Evolutionary conservation across 2,113 vertebrate genomes (phyloP).

Genomic region (Cryptotis parvus): DNA sequence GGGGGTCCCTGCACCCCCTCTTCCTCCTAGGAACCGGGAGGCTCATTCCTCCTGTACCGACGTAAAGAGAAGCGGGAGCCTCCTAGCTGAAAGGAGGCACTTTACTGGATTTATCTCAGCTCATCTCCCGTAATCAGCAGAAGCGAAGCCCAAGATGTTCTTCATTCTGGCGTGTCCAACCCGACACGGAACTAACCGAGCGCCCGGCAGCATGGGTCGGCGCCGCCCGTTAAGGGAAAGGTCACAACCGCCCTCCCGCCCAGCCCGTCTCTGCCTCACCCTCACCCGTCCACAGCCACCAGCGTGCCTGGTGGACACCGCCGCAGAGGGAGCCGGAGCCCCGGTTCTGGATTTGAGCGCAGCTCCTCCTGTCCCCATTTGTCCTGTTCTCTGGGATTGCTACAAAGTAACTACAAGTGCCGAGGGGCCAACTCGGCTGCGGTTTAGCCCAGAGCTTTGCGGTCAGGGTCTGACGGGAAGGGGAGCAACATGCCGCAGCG

Average conservation of each 20-base stretch:
- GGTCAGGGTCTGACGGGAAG: too few species aligned
- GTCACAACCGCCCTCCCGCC: constrained; percentile 89
- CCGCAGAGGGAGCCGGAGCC: constrained; percentile 81
- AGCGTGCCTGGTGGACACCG: constrained; percentile 78
- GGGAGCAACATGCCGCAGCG: too few species aligned
- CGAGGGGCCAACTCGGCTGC: constrained; percentile 54
- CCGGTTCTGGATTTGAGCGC: constrained; percentile 82
- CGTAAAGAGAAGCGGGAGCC: background rate
- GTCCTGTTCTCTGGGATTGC: constrained; percentile 69
- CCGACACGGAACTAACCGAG: constrained; percentile 90
- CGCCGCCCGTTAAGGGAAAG: constrained; percentile 89
- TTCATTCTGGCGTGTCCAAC: constrained; percentile 78
- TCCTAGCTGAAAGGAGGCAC: background rate
- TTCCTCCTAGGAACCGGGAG: background rate
- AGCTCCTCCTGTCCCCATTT: constrained; percentile 79
- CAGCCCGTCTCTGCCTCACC: constrained; percentile 87
- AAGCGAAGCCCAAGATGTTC: constrained; percentile 71
- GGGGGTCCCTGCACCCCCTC: too few species aligned
- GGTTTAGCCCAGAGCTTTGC: too few species aligned
- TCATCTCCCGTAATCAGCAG: constrained; percentile 77
- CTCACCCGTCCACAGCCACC: constrained; percentile 84
- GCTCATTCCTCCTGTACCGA: background rate
- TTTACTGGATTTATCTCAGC: constrained; percentile 73
- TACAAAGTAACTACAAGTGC: constrained; percentile 66
- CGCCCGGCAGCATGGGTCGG: constrained; percentile 90